Conservation (phyloP, 2,113 vertebrate species). For the Syngnathus typhle region DNA sequence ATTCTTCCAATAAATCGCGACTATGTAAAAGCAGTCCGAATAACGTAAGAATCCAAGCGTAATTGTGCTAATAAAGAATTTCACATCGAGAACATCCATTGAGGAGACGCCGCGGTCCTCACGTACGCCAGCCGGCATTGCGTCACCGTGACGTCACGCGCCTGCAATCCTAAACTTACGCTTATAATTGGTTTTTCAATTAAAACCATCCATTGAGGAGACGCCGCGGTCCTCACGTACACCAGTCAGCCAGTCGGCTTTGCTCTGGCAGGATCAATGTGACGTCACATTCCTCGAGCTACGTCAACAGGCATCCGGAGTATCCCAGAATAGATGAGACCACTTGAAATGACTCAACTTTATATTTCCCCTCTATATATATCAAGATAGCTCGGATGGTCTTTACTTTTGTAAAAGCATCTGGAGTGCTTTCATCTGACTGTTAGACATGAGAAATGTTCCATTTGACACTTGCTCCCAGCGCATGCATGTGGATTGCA, state of each 20-base stretch:
- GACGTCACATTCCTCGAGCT: background rate
- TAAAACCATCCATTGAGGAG: background rate
- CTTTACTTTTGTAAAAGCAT: background rate
- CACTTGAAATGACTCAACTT: background rate
- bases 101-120: slow-evolving; percentile 20
- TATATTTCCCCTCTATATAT: no score
- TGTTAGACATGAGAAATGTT: background rate
- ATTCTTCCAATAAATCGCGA: no score
- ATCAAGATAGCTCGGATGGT: background rate
- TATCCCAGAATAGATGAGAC: background rate
- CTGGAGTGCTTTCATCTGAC: slow-evolving; percentile 7
- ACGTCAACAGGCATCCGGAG: background rate
- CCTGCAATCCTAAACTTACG: background rate
- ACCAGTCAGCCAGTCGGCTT: background rate
- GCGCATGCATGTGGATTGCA: slow-evolving; percentile 24
- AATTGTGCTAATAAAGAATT: background rate
- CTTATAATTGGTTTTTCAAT: background rate
- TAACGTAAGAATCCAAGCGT: background rate
- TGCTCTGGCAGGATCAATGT: background rate
- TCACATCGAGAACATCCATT: background rate
- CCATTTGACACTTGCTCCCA: background rate
- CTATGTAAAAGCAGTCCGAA: background rate
- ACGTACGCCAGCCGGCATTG: slow-evolving; percentile 23
- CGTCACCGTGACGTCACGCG: background rate
- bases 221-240: slow-evolving; percentile 33